A percentile compares a stretch with the other conserved stretches of the same genome.
Evolutionary conservation across 2,888 invertebrate species (phyloP).

Genomic region (Nephrotoma appendiculata): DNA sequence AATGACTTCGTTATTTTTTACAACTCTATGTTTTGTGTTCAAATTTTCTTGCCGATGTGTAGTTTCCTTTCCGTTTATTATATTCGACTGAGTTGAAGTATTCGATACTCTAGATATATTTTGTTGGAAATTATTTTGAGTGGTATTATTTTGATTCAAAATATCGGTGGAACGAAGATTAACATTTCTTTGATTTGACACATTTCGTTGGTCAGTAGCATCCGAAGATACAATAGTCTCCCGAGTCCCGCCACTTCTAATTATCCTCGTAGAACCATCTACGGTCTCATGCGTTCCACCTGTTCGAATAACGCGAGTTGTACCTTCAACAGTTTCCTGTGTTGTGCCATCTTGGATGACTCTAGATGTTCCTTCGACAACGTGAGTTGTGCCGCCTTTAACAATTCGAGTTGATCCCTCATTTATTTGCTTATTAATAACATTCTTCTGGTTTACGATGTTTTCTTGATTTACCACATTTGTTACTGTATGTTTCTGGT

Average conservation of each 20-base stretch:
- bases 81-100: constrained; percentile 2
- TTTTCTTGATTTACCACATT: neutral
- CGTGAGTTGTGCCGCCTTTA: neutral
- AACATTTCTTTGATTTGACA: neutral
- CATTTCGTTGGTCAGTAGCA: neutral
- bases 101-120: neutral
- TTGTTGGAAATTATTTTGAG: neutral
- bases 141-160: constrained; percentile 5
- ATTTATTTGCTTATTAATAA: neutral
- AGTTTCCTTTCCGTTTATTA: constrained; percentile 4
- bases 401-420: neutral
- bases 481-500: neutral
- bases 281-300: neutral
- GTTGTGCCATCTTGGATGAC: neutral
- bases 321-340: neutral
- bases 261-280: neutral
- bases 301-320: neutral
- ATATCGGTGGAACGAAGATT: constrained; percentile 3
- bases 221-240: neutral
- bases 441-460: neutral
- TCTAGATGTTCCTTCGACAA: neutral
- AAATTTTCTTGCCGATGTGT: neutral
- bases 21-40: neutral
- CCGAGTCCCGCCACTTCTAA: neutral
- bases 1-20: neutral